Evolutionary conservation across 2,113 vertebrate species (phyloP).

Genomic region (Plotosus lineatus): DNA sequence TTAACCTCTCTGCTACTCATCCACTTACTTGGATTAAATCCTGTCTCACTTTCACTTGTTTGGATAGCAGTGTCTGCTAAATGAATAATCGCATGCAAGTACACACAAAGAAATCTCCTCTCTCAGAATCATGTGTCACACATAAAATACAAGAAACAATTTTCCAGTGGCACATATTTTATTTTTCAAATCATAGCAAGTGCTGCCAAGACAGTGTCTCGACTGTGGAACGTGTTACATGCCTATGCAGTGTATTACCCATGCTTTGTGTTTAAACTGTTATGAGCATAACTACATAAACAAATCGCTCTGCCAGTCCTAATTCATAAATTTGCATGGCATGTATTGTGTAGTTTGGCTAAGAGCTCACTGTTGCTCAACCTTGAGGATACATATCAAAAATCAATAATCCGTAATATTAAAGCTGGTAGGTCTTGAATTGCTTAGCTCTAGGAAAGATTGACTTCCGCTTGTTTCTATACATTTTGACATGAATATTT

Average conservation of each 20-base stretch:
- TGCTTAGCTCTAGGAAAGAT: background rate
- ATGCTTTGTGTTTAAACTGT: background rate
- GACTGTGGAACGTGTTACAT: background rate
- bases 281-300: background rate
- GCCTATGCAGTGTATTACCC: background rate
- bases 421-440: background rate
- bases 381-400: background rate
- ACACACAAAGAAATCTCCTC: background rate
- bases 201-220: background rate
- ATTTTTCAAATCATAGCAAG: conserved; percentile 9
- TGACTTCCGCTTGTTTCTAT: too few relatives aligned
- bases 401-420: conserved; percentile 1
- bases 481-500: background rate
- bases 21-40: background rate
- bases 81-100: conserved; percentile 1
- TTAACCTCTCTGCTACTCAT: background rate
- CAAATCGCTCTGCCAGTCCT: background rate
- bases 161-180: background rate
- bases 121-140: background rate
- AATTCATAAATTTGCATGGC: conserved; percentile 1
- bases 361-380: background rate
- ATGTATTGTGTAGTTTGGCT: background rate
- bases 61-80: background rate
- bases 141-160: background rate
- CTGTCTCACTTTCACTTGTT: background rate